Percentiles rank a stretch among this genome's conserved stretches.
phyloP scores from a whole-genome alignment of 2,113 vertebrate genomes.

The Pollachius pollachius region DNA sequence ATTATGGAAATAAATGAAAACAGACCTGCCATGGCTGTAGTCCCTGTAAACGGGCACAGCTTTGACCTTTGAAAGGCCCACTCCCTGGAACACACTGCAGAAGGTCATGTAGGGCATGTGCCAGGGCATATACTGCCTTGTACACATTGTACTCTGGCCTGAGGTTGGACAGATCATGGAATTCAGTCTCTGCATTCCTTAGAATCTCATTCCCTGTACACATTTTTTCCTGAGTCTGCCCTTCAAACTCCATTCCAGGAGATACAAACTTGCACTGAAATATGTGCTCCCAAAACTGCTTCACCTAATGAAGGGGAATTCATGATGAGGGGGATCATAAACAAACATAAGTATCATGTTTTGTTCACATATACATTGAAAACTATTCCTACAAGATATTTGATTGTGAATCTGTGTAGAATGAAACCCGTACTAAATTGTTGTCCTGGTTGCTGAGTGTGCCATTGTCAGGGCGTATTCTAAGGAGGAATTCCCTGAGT shows the following conservation, averaged over 20 bases:
- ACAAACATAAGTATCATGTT: neutral
- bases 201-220: conserved; percentile 20
- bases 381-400: neutral
- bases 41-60: conserved; percentile 45
- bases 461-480: conserved; percentile 36
- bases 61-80: conserved; percentile 45
- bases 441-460: conserved; percentile 23
- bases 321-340: neutral
- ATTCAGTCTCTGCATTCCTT: neutral
- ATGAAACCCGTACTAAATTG: conserved; percentile 45
- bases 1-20: neutral
- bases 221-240: neutral
- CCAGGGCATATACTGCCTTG: conserved; percentile 61
- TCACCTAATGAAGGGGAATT: conserved; percentile 24
- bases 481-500: conserved; percentile 56
- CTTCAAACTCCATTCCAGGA: neutral
- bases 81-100: conserved; percentile 44
- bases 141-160: conserved; percentile 55
- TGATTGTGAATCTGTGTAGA: neutral
- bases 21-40: conserved; percentile 56
- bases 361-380: neutral
- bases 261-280: conserved; percentile 45
- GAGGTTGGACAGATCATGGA: conserved; percentile 17
- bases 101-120: conserved; percentile 49
- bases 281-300: conserved; percentile 46